Evolutionary conservation across 35 echinoderm and acorn worm genomes (phyloP), one percentile per base, ranked within the genome.

Genomic region (Diadema setosum): DNA sequence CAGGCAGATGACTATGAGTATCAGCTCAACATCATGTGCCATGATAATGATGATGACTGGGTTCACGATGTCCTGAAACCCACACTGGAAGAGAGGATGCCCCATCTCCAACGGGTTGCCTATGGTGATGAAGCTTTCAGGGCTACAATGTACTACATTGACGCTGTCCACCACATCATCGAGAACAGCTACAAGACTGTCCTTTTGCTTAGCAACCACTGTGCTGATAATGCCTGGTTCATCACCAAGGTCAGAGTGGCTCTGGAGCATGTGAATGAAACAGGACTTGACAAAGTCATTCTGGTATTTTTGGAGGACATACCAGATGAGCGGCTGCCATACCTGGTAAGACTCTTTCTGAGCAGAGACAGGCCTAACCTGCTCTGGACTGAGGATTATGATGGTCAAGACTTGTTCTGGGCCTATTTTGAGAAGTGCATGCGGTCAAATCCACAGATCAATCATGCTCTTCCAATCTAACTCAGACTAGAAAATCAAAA

Each of bases 181-280:
- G 73, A 78, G 1, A 78, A 78, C 37, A 78, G 73, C 73, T 78
- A 41, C 39, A 78, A 78, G 73, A 78, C 73, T 17, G 73, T 78
- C 40, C 44, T 78, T 33, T 78, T 78, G 36, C 29, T 78, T 18
- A 78, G 73, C 73, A 78, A 78, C 73, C 73, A 44, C 11, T 78
- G 27, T 43, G 25, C 44, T 9, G 36, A 20, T 78, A 36, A 78
- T 78, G 35, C 33, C 34, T 78, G 73, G 73, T 78, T 26, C 40
- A 78, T 78, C 35, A 78, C 73, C 16, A 78, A 78, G 40, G 34
- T 78, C 17, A 34, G 73, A 25, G 44, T 78, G 73, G 33, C 73
- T 2, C 73, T 78, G 12, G 73, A 78, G 40, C 73, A 78, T 11
- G 3, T 78, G 0, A 78, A 78, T n/a, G 73, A 78, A 17, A 78